Conservation (phyloP, 2,113 vertebrate genomes). For the Argyrosomus japonicus region DNA sequence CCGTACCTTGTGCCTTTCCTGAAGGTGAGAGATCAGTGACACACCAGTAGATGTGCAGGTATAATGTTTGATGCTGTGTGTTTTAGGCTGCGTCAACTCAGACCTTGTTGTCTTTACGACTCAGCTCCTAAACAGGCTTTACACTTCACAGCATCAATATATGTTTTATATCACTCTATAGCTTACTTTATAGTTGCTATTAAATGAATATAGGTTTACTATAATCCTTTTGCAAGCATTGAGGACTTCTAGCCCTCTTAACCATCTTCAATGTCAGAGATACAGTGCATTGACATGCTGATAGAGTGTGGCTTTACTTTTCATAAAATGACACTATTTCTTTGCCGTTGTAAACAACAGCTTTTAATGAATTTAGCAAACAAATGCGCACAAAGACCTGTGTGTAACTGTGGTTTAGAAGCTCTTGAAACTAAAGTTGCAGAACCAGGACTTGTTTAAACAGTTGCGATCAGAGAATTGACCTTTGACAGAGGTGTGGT, state of each 20-base stretch:
- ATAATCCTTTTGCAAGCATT: neutral
- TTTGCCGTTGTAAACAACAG: neutral
- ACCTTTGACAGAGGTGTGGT: neutral
- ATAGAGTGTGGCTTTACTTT: neutral
- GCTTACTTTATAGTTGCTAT: neutral
- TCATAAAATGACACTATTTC: neutral
- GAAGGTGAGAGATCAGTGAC: conserved; percentile 87
- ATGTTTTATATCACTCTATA: neutral
- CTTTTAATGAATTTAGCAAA: neutral
- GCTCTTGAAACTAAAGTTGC: neutral
- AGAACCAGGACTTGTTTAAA: neutral
- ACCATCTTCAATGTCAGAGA: neutral
- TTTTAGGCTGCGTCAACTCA: neutral
- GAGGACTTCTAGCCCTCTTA: neutral
- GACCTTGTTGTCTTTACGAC: neutral
- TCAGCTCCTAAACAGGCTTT: neutral
- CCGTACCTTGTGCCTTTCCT: conserved; percentile 98
- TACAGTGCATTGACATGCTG: neutral
- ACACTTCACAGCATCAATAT: neutral
- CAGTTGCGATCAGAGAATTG: neutral
- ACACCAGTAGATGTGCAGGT: neutral
- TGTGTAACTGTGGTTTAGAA: too few relatives aligned
- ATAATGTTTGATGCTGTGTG: neutral
- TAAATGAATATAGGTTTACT: neutral
- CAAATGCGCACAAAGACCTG: neutral